A percentile compares a stretch with the other conserved stretches of the same genome.
Conservation (phyloP, 1,140 invertebrate species). For the Dinothrombium tinctorium region DNA sequence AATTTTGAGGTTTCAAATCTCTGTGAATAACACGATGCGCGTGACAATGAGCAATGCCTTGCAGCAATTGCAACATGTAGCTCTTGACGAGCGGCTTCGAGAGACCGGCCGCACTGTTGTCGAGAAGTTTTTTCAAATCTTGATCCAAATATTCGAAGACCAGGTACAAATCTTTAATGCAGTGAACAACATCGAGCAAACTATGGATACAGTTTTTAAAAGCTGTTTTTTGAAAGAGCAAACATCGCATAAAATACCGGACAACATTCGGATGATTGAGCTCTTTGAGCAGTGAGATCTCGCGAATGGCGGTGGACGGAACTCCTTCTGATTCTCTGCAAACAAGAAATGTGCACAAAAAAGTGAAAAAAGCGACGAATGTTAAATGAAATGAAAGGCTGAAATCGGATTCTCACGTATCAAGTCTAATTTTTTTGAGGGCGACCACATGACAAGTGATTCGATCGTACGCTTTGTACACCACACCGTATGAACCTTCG, state of each 20-base stretch:
- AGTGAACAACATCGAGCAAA: conserved; percentile 56
- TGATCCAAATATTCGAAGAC: conserved; percentile 85
- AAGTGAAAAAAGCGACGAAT: background rate
- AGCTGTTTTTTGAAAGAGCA: too few species aligned
- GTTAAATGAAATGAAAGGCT: conserved; percentile 4
- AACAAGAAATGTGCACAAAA: background rate
- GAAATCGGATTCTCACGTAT: conserved; percentile 49
- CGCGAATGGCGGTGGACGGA: conserved; percentile 73
- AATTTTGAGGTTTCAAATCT: conserved; percentile 76
- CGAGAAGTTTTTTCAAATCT: conserved; percentile 64
- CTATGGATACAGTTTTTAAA: too few species aligned
- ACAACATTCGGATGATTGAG: conserved; percentile 74
- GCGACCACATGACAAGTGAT: conserved; percentile 62
- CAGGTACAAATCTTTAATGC: conserved; percentile 51
- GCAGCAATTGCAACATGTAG: conserved; percentile 66
- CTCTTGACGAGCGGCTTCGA: conserved; percentile 38
- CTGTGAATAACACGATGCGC: conserved; percentile 57
- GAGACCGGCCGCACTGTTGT: conserved; percentile 22
- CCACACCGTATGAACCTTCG: conserved; percentile 87
- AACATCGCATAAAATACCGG: too few species aligned
- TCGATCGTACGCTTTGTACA: conserved; percentile 77
- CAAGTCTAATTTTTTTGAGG: conserved; percentile 81
- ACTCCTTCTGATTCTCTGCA: conserved; percentile 67
- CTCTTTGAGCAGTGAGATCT: conserved; percentile 73
- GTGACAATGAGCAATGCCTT: conserved; percentile 79